Evolutionary conservation across 2,888 invertebrate genomes (phyloP), one percentile per base, ranked within the genome.

Genomic region (Drosophila atripex): DNA sequence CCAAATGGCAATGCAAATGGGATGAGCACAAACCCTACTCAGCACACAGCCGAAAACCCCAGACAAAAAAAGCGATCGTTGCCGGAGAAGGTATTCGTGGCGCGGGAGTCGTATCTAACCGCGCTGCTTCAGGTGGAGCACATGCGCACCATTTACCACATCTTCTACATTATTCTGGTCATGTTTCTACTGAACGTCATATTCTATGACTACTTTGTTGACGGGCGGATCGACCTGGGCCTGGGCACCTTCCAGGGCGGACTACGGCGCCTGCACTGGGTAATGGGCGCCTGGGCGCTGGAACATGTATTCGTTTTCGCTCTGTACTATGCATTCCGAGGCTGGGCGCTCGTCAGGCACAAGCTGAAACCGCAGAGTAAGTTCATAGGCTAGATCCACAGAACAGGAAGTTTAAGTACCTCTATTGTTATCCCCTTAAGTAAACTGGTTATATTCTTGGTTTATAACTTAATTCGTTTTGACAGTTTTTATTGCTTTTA

Each of bases 141-240:
- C 91, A 95, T 98, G 82, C 93, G 94, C 80, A 95, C 97, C 3
- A 95, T 98, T 76, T 96, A 97, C 90, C 95, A 97, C 89, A 95
- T 97, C 75, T 97, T 97, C 91, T 93, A 95, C 49, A 95, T 95
- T 16, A 95, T 95, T 75, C 92, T 97, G 35, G 92, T 96, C 55
- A 92, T 97, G 72, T 93, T 96, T 53, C 91, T 96, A 59, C 95
- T 97, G 83, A 95, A 95, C 6, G 92, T 95, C 18, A 92, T 95
- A 11, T 88, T 78, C 39, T 94, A 94, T 83, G 97, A 97, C 89
- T 93, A 95, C 80, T 92, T 96, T 60, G 94, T 95, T 71, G 93
- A 93, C 71, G 96, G 82, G 7, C 71, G 55, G 25, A 45, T 83
- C 23, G 77, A 82, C 49, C 18, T 90, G 14, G 94, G 95, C 28